These are phyloP conservation scores for Magallana angulata DNA, from an alignment of 1,140 invertebrate species.

Conservation along the genomic window DNA sequence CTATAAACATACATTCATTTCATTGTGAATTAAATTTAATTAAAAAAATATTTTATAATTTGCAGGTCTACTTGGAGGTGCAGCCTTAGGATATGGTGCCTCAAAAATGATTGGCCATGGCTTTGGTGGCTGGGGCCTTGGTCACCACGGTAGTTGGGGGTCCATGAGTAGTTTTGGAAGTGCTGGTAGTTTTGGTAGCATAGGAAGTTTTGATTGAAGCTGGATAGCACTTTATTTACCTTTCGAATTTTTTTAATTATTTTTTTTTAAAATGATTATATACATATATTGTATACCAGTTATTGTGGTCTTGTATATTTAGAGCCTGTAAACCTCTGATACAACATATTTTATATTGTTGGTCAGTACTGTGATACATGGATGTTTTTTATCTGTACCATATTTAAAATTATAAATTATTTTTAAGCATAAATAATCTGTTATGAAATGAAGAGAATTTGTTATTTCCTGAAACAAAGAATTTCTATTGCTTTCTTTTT, in stretches of 20 bases:
- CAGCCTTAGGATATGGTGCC: conserved; percentile 68
- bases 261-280: no score
- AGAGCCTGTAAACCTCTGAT: no score
- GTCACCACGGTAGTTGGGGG: conserved; percentile 72
- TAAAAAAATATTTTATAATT: background rate
- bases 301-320: no score
- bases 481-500: background rate
- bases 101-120: conserved; percentile 66
- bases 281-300: no score
- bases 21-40: no score
- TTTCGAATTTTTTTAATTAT: background rate
- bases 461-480: background rate
- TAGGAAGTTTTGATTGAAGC: conserved; percentile 57
- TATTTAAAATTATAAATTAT: background rate
- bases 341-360: background rate
- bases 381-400: background rate
- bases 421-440: background rate
- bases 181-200: conserved; percentile 71
- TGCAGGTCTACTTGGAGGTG: conserved; percentile 71
- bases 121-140: conserved; percentile 61
- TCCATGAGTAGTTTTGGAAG: conserved; percentile 70
- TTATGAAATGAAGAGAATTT: background rate
- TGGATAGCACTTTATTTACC: background rate
- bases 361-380: background rate
- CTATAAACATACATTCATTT: no score